These are phyloP conservation scores for Boloria euphrosyne DNA, from an alignment of 2,888 invertebrate species.

Conservation along the genomic window DNA sequence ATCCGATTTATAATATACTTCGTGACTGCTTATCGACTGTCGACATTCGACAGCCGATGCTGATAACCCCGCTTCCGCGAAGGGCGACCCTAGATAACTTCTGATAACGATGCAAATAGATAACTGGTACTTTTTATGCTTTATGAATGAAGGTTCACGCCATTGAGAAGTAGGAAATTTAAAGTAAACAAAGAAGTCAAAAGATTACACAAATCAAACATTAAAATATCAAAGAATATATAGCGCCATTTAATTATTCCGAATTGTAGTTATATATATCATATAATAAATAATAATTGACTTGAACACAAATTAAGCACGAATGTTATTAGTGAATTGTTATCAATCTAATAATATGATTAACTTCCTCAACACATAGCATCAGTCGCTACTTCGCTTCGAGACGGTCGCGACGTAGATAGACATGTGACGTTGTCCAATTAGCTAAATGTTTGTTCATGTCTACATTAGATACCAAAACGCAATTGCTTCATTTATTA, in stretches of 20 bases:
- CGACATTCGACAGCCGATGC: slow-evolving; percentile 37
- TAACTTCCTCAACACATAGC: no score
- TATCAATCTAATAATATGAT: no score
- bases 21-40: slow-evolving; percentile 37
- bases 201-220: not conserved
- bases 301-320: no score
- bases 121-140: slow-evolving; percentile 29
- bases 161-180: slow-evolving; percentile 10
- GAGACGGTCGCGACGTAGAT: no score
- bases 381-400: no score
- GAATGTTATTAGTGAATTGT: no score
- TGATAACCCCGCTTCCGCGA: slow-evolving; percentile 46
- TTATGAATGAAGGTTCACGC: slow-evolving; percentile 32
- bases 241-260: not conserved
- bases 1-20: slow-evolving; percentile 30
- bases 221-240: not conserved
- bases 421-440: no score
- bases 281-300: no score
- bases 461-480: no score
- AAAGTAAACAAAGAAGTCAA: slow-evolving; percentile 3
- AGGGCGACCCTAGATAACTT: slow-evolving; percentile 42
- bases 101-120: slow-evolving; percentile 32
- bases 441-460: no score
- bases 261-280: not conserved
- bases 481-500: no score